phyloP scores from a whole-genome alignment of 1,140 invertebrate genomes.

The Mylabris phalerata region DNA sequence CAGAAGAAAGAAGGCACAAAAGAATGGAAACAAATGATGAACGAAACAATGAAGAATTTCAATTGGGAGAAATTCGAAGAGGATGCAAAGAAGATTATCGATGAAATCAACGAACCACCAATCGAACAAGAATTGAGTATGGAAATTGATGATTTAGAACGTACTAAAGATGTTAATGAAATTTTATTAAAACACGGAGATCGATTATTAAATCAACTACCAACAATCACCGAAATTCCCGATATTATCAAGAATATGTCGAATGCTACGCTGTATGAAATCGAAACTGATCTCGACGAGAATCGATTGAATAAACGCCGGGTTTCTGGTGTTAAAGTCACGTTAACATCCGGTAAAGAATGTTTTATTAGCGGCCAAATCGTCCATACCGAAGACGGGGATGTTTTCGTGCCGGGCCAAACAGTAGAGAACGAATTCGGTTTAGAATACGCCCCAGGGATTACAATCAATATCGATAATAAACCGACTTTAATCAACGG shows the following conservation, averaged over 20 bases:
- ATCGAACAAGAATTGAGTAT: conserved; percentile 41
- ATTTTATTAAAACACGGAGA: conserved; percentile 45
- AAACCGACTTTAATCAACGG: conserved; percentile 60
- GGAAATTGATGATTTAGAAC: conserved; percentile 47
- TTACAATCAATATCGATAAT: conserved; percentile 59
- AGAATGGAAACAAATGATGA: conserved; percentile 54
- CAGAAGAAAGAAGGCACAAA: conserved; percentile 42
- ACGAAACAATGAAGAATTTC: conserved; percentile 52
- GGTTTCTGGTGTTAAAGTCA: conserved; percentile 38
- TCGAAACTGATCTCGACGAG: conserved; percentile 41
- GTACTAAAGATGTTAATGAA: conserved; percentile 51
- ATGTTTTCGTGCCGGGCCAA: conserved; percentile 65
- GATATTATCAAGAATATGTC: conserved; percentile 56
- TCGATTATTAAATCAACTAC: conserved; percentile 48
- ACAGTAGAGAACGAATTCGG: conserved; percentile 62
- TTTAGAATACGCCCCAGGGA: conserved; percentile 61
- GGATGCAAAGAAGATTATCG: conserved; percentile 46
- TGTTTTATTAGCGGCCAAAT: conserved; percentile 63
- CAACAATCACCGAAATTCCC: conserved; percentile 56
- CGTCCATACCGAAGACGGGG: conserved; percentile 59
- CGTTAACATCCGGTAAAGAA: conserved; percentile 41
- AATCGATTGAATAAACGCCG: conserved; percentile 43
- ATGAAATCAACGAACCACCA: conserved; percentile 40
- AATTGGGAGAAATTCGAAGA: conserved; percentile 57
- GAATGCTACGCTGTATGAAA: conserved; percentile 50